phyloP scores from a whole-genome alignment of 2,888 invertebrate species.

The Azorinus chamasolen region DNA sequence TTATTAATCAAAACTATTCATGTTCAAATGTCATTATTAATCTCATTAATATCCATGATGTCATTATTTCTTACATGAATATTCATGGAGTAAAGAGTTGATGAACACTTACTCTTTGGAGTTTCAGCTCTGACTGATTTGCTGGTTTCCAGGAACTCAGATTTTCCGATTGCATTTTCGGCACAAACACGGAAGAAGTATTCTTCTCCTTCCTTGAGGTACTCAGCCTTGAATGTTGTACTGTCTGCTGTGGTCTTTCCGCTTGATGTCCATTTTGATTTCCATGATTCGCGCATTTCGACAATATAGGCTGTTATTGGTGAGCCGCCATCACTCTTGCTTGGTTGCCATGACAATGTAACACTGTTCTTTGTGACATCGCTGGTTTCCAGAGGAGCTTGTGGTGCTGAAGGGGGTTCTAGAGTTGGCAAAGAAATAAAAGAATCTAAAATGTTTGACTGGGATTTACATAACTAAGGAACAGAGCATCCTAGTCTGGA shows the following conservation, averaged over 20 bases:
- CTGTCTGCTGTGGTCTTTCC: constrained; percentile 87
- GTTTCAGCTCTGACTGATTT: constrained; percentile 77
- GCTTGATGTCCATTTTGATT: constrained; percentile 75
- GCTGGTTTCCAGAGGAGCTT: constrained; percentile 74
- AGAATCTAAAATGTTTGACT: too few relatives aligned
- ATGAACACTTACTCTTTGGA: constrained; percentile 82
- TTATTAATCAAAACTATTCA: too few relatives aligned
- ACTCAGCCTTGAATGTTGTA: constrained; percentile 79
- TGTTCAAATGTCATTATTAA: too few relatives aligned
- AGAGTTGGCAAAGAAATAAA: background rate
- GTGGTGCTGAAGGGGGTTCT: constrained; percentile 79
- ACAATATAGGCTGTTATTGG: constrained; percentile 93
- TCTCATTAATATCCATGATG: too few relatives aligned
- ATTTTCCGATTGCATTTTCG: constrained; percentile 93
- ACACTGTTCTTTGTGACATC: constrained; percentile 72
- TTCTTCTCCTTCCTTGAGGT: constrained; percentile 92
- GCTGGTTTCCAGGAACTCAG: constrained; percentile 89
- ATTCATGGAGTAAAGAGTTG: too few relatives aligned
- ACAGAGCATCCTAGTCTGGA: too few relatives aligned
- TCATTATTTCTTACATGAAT: too few relatives aligned
- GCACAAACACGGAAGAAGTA: constrained; percentile 96
- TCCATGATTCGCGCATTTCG: constrained; percentile 90
- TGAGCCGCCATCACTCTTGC: constrained; percentile 91
- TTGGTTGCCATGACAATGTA: constrained; percentile 79
- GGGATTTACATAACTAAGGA: too few relatives aligned